Evolutionary conservation across 2,888 invertebrate species (phyloP).

Genomic region (Rotaria macrura): DNA sequence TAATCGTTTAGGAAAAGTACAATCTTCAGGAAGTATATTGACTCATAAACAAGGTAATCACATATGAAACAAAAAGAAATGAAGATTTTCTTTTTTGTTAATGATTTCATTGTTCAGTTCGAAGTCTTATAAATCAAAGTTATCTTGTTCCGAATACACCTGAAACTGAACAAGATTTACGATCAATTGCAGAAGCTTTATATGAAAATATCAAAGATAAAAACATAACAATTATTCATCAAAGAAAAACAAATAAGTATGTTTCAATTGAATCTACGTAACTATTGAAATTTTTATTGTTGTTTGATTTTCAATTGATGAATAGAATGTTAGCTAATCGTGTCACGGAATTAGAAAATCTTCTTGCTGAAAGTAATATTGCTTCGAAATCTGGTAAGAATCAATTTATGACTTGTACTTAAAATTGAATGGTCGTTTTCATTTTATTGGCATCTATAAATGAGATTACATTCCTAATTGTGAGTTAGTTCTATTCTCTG

Average conservation of each 20-base stretch:
- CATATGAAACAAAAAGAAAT: too few relatives aligned
- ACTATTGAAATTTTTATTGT: too few relatives aligned
- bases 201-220: slow-evolving; percentile 5
- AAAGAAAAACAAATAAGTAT: slow-evolving; percentile 4
- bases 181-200: background rate
- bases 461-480: too few relatives aligned
- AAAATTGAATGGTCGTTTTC: too few relatives aligned
- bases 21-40: background rate
- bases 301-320: background rate
- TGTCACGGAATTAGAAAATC: background rate
- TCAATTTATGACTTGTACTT: background rate
- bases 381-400: background rate
- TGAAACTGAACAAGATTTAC: background rate
- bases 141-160: background rate
- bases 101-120: background rate
- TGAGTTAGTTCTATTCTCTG: too few relatives aligned
- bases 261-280: too few relatives aligned
- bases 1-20: background rate
- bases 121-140: background rate
- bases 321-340: background rate
- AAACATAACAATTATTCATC: background rate
- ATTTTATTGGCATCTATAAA: too few relatives aligned
- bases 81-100: too few relatives aligned
- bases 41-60: slow-evolving; percentile 2
- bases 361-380: background rate